These are phyloP conservation scores for Coregonus suidteri DNA, from an alignment of 2,797 vertebrate species.

Conservation along the genomic window DNA sequence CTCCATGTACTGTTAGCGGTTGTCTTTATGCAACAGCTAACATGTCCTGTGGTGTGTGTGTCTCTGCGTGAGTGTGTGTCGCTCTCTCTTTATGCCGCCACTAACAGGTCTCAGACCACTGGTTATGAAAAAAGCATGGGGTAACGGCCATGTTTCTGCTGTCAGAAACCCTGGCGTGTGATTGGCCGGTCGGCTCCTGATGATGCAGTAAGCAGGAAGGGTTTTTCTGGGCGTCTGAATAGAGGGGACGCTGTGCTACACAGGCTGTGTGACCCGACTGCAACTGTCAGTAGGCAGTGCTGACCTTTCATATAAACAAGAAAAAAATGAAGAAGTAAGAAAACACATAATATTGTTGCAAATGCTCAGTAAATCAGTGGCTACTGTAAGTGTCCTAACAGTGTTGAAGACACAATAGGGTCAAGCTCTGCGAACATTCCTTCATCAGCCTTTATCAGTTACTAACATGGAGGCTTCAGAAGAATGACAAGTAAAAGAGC, in stretches of 20 bases:
- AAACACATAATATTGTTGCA: not conserved
- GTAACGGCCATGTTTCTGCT: constrained; percentile 60
- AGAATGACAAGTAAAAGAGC: not conserved
- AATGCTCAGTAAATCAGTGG: not conserved
- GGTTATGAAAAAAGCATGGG: constrained; percentile 68
- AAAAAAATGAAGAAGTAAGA: not conserved
- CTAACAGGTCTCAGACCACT: constrained; percentile 77
- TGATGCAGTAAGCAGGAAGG: constrained; percentile 28
- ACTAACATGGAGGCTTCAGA: not conserved
- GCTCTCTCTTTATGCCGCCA: constrained; percentile 51
- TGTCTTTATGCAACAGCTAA: constrained; percentile 47
- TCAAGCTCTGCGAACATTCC: not conserved
- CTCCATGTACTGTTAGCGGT: constrained; percentile 41
- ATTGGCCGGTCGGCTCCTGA: constrained; percentile 49
- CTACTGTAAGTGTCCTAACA: not conserved
- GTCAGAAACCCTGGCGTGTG: constrained; percentile 45
- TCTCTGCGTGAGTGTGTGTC: constrained; percentile 14
- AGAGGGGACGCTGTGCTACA: constrained; percentile 44
- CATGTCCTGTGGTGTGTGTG: constrained; percentile 36
- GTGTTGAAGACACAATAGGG: not conserved
- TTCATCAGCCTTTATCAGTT: not conserved
- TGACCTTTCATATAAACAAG: not conserved
- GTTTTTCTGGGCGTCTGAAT: constrained; percentile 57
- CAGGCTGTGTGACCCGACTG: constrained; percentile 5
- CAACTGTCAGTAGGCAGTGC: not conserved